Base-by-base conservation (phyloP, 2,113 vertebrate species). In the Callaeas wilsoni region DNA sequence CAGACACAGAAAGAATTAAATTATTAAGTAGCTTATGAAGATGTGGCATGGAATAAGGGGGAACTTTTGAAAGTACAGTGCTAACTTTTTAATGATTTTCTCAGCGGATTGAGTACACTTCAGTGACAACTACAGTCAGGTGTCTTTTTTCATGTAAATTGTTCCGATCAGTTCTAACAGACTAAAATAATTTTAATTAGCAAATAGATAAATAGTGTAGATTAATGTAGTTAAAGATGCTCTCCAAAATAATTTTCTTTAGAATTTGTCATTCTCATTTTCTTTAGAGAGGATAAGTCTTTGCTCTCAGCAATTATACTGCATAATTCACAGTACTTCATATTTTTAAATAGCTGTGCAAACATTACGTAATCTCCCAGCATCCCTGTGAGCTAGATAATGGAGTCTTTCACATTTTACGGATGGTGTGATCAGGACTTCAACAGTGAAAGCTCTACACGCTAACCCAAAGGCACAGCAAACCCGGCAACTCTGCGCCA, bases 151-250 rank as follows among this genome's bases (percentile, higher is more conserved):
- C 71, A 81, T 89, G 55, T 74, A 96, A 96, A 94, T 94, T 89
- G 64, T 90, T 84, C 47, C 23, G 11, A 86, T 95, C 37, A 10
- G 44, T 90, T 90, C 82, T 70, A 92, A 80, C 55, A 77, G 90
- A 62, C 67, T 93, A 60, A 93, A 94, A 94, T 56, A 93, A 74
- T 89, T 85, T 85, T 83, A 95, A 94, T 91, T 95, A 90, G 67
- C 65, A 96, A 96, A 90, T 55, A 87, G 94, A 95, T 95, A 96
- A 96, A 96, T 90, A 93, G 75, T 47, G 46, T 86, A 89, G 80
- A 93, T 97, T 92, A 93, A 90, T 64, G 79, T 70, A 63, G 90
- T 89, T 93, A 81, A 86, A 89, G 78, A 67, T 0, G 0, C 60
- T 89, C 80, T 93, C 53, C n/a, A 84, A 90, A 92, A 70, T 86